Percentiles rank a stretch among this genome's conserved stretches.
Evolutionary conservation across 2,113 vertebrate species (phyloP).

Genomic region (Sprattus sprattus): DNA sequence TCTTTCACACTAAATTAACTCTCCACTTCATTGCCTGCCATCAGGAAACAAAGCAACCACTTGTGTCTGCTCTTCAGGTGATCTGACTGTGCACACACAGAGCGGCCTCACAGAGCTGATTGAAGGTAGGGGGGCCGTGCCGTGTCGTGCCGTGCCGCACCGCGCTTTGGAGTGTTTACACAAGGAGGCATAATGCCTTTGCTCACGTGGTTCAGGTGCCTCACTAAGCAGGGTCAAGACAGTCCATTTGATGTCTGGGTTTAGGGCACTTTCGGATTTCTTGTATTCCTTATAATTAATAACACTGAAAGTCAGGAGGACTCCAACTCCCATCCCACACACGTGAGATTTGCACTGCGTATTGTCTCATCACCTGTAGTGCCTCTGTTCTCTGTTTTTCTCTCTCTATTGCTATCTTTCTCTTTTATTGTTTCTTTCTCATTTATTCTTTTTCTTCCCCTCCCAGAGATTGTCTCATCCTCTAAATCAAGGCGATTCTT

Average conservation of each 20-base stretch:
- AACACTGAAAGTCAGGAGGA: background rate
- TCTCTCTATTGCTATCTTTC: background rate
- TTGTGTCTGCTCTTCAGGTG: slow-evolving; percentile 32
- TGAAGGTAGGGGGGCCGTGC: background rate
- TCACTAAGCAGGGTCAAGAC: slow-evolving; percentile 22
- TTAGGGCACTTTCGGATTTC: background rate
- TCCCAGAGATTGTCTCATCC: background rate
- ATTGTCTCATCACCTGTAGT: background rate
- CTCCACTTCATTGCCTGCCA: slow-evolving; percentile 31
- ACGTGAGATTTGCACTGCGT: background rate
- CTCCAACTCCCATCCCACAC: background rate
- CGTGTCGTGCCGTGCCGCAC: background rate
- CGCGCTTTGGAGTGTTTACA: background rate
- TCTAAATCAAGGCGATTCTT: slow-evolving; percentile 25
- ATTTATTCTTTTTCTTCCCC: background rate
- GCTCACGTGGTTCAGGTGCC: slow-evolving; percentile 3
- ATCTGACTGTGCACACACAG: background rate
- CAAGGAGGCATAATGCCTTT: background rate
- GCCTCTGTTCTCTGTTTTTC: background rate
- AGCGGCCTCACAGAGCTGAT: background rate
- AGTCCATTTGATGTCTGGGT: slow-evolving; percentile 14
- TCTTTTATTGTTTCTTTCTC: background rate
- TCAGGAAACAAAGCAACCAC: slow-evolving; percentile 35
- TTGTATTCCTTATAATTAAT: background rate
- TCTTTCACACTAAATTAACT: slow-evolving; percentile 42